A percentile compares a stretch with the other conserved stretches of the same genome.
phyloP scores from a whole-genome alignment of 1,140 invertebrate species.

The Ptiloglossa arizonensis region DNA sequence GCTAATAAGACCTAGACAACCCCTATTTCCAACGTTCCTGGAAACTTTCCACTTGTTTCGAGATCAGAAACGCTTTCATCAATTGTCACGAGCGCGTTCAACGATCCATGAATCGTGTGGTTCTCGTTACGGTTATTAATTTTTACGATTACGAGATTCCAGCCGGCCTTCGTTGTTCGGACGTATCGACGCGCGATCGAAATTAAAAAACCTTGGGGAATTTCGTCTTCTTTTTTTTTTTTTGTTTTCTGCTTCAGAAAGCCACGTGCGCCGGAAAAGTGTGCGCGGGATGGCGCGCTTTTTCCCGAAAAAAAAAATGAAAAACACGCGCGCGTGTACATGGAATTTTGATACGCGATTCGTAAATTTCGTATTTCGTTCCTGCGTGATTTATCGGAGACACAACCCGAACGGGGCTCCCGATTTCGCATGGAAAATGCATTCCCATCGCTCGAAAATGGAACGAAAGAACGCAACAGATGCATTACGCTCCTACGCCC shows the following conservation, averaged over 20 bases:
- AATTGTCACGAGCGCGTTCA: no score
- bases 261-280: neutral
- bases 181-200: neutral
- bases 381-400: constrained; percentile 47
- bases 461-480: constrained; percentile 41
- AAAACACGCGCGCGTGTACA: no score
- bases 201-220: neutral
- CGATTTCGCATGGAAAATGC: constrained; percentile 35
- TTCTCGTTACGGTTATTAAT: no score
- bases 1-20: no score
- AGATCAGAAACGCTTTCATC: no score
- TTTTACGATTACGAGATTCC: no score
- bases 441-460: constrained; percentile 35
- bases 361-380: constrained; percentile 43
- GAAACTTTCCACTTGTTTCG: no score
- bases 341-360: neutral
- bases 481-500: constrained; percentile 20
- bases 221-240: no score
- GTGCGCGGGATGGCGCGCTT: neutral
- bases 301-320: no score
- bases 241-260: neutral
- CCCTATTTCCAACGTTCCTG: no score
- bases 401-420: constrained; percentile 13
- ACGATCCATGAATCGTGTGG: no score
- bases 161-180: neutral